phyloP scores from a whole-genome alignment of 2,113 vertebrate genomes.

The Toxostoma redivivum region DNA sequence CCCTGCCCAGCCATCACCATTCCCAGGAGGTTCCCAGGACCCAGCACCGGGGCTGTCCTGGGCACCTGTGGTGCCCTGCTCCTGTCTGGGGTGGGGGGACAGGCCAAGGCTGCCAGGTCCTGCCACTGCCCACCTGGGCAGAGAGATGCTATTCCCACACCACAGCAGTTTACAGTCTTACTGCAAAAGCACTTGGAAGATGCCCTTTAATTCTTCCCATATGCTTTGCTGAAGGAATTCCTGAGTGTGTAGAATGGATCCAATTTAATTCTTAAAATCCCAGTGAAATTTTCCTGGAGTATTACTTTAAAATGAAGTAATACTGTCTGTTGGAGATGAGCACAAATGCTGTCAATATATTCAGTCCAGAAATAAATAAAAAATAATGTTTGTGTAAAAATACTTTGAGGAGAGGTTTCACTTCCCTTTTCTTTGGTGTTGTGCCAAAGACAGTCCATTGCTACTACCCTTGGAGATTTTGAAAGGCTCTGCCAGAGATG shows the following conservation, averaged over 20 bases:
- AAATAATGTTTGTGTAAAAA: rapidly evolving
- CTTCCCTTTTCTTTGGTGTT: not conserved
- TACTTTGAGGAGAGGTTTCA: not conserved
- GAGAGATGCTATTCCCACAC: rapidly evolving
- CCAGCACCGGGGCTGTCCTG: not conserved
- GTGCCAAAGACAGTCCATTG: not conserved
- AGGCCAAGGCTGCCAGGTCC: not conserved
- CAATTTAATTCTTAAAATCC: not conserved
- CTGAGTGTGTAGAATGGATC: not conserved
- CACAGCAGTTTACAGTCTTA: not conserved
- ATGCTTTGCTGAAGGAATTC: not conserved
- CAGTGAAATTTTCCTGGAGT: not conserved
- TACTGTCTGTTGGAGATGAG: not conserved
- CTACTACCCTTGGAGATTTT: not conserved
- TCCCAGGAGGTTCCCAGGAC: not conserved
- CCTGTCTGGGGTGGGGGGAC: not conserved
- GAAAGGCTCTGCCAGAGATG: not conserved
- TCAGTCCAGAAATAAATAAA: not conserved
- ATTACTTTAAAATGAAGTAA: not conserved
- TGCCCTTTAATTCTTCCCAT: not conserved
- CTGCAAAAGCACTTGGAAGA: not conserved
- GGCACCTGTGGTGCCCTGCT: not conserved
- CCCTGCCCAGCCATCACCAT: not conserved
- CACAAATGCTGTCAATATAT: not conserved
- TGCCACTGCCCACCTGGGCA: not conserved